Conservation (phyloP, 2,113 vertebrate species). For the Rostratula benghalensis region DNA sequence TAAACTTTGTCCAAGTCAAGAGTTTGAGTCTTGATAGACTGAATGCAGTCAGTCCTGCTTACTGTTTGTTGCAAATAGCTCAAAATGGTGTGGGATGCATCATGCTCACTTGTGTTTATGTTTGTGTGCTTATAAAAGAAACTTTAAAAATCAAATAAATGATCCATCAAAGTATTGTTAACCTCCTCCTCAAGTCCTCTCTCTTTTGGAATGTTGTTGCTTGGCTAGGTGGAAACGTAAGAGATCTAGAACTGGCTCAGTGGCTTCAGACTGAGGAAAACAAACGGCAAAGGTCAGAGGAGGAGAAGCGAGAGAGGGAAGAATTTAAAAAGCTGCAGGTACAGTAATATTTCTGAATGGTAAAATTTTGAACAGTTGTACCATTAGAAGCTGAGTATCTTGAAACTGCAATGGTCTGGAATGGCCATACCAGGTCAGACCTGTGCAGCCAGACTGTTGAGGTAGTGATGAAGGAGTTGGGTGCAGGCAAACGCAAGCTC, state of each 20-base stretch:
- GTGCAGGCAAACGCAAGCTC: background rate
- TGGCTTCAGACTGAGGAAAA: conserved; percentile 86
- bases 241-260: conserved; percentile 82
- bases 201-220: background rate
- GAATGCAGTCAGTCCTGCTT: background rate
- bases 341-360: background rate
- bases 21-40: background rate
- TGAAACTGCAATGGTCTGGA: background rate
- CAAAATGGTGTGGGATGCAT: background rate
- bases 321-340: conserved; percentile 92
- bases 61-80: background rate
- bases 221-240: conserved; percentile 26
- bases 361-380: background rate
- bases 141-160: background rate
- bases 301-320: conserved; percentile 76
- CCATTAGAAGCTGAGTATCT: background rate
- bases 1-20: background rate
- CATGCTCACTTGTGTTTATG: background rate
- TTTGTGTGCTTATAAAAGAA: background rate
- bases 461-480: background rate
- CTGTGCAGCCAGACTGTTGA: background rate
- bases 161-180: background rate
- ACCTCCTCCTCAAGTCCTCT: background rate
- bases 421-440: background rate
- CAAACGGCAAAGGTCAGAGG: conserved; percentile 68